Percentiles rank a stretch among this genome's conserved stretches.
Conservation (phyloP, 2,888 invertebrate species). For the Ceriagrion tenellum region DNA sequence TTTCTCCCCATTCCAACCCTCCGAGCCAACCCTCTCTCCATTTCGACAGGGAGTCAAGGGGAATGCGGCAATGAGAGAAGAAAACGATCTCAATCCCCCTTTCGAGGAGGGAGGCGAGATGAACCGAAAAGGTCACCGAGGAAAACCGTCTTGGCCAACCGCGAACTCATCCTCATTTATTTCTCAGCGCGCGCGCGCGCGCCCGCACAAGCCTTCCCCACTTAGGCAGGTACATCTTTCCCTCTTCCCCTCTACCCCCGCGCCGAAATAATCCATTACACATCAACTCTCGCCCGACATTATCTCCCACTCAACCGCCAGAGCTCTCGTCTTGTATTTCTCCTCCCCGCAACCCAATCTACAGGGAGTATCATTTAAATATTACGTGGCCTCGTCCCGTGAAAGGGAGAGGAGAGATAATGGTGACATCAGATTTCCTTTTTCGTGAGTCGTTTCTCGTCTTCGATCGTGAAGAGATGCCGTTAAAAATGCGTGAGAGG, state of each 20-base stretch:
- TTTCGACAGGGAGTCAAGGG: neutral
- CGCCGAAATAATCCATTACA: constrained; percentile 21
- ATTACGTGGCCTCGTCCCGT: neutral
- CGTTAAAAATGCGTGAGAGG: neutral
- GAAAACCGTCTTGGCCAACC: neutral
- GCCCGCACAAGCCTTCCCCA: too few relatives aligned
- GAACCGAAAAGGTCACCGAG: neutral
- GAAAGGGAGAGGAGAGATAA: neutral
- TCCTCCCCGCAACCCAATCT: neutral
- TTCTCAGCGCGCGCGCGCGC: neutral
- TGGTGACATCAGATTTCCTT: constrained; percentile 14
- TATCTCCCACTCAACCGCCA: neutral
- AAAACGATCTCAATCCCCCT: neutral
- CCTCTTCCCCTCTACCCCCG: neutral
- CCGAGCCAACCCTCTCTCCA: neutral
- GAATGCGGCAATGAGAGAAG: neutral
- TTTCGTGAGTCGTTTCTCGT: neutral
- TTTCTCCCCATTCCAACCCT: neutral
- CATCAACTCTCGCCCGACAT: constrained; percentile 7
- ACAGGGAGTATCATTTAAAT: neutral
- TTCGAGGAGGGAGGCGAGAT: neutral
- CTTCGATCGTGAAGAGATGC: neutral
- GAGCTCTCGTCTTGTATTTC: neutral
- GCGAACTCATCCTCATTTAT: neutral
- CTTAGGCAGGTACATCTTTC: neutral